Evolutionary conservation across 2,888 invertebrate genomes (phyloP).

Genomic region (Drosophila nigricruria): DNA sequence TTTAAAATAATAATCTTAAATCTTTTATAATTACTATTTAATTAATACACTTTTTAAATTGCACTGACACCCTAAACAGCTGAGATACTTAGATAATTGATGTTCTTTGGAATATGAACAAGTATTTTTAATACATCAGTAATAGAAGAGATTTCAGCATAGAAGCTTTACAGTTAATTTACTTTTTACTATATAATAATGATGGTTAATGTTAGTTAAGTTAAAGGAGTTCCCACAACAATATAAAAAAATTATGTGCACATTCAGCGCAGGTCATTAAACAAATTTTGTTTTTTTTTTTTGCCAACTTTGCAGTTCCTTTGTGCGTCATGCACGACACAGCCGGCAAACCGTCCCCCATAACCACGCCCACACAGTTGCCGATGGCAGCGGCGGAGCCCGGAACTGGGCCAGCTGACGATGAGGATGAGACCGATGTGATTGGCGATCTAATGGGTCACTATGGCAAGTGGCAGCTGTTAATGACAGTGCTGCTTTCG

Average conservation of each 20-base stretch:
- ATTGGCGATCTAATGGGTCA: constrained; percentile 90
- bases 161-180: neutral
- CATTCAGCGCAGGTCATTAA: neutral
- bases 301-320: constrained; percentile 70
- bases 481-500: constrained; percentile 90
- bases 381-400: constrained; percentile 53
- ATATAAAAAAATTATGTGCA: neutral
- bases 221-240: neutral
- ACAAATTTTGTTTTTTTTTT: neutral
- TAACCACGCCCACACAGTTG: constrained; percentile 58
- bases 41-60: too few species aligned
- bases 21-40: too few species aligned
- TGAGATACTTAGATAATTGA: neutral
- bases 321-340: constrained; percentile 83
- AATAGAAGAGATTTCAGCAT: neutral
- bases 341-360: constrained; percentile 81
- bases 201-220: neutral
- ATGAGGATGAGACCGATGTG: constrained; percentile 87
- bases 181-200: neutral
- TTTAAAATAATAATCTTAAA: too few species aligned
- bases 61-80: too few species aligned
- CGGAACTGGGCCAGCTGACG: constrained; percentile 42
- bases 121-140: neutral
- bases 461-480: constrained; percentile 91
- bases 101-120: neutral